Evolutionary conservation across 2,888 invertebrate genomes (phyloP).

Genomic region (Pheosia tremula): DNA sequence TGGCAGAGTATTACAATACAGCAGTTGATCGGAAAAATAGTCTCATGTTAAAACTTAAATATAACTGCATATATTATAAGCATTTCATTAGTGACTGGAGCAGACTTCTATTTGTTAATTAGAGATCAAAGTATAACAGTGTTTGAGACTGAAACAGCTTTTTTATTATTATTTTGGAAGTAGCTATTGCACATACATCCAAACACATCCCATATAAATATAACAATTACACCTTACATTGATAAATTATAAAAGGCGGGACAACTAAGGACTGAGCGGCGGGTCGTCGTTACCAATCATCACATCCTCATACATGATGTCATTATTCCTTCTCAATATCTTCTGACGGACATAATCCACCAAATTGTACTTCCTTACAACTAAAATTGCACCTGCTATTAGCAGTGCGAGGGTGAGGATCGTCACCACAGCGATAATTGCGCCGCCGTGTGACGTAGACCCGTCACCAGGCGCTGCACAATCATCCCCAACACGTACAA

Average conservation of each 20-base stretch:
- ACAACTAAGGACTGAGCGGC: constrained; percentile 71
- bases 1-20: too few species aligned
- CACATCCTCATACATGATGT: constrained; percentile 81
- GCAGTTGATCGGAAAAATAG: too few species aligned
- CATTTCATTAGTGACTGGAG: too few species aligned
- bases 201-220: constrained; percentile 22
- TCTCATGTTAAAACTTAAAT: too few species aligned
- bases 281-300: constrained; percentile 83
- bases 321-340: constrained; percentile 67
- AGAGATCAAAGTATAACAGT: too few species aligned
- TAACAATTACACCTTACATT: constrained; percentile 38
- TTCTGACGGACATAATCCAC: constrained; percentile 70
- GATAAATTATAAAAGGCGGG: constrained; percentile 37
- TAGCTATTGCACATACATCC: constrained; percentile 19
- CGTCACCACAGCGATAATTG: constrained; percentile 63
- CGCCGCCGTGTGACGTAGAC: constrained; percentile 44
- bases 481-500: constrained; percentile 51
- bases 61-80: too few species aligned
- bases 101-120: too few species aligned
- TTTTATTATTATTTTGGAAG: too few species aligned
- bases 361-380: constrained; percentile 76
- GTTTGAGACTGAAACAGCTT: too few species aligned
- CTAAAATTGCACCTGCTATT: constrained; percentile 66
- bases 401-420: constrained; percentile 73
- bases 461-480: constrained; percentile 48